Base-by-base conservation (phyloP, 1,140 invertebrate species). In the Campoletis sonorensis region DNA sequence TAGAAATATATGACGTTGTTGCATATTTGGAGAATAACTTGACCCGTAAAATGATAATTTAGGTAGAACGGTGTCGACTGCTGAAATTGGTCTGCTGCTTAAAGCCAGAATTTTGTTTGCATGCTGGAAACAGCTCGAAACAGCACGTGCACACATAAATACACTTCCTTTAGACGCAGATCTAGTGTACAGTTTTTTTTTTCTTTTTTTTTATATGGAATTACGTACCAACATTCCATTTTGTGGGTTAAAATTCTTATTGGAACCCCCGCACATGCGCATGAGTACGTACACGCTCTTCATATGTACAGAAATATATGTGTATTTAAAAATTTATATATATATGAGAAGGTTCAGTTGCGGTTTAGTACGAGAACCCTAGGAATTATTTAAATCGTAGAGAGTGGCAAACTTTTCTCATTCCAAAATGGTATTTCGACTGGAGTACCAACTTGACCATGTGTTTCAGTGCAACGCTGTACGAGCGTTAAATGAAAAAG, bases 141-240 rank as follows among this genome's bases (percentile, higher is more conserved):
- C 23, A 64, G 4, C 61, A 64, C 81, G 64, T 82, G 79, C 77
- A 40, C 75, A 77, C 80, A 67, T 61, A 64, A 78, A 23, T 75
- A 45, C 15, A n/a, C 79, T 67, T 79, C 18, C 16, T 21, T 21
- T 11, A 18, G 4, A 26, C 61, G 23, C 61, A 26, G 61, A 64
- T 64, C n/a, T 64, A 15, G n/a, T 64, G 23, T 64, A 10, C n/a
- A 64, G 23, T 72, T 72, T 49, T 72, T 72, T 40, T 72, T 72
- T 72, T 49, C 40, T 72, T 40, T 72, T n/a, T n/a, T n/a, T n/a
- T n/a, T n/a, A n/a, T 33, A 40, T 21, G 33, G 40, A 72, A 40
- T 72, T 37, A 72, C 33, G 15, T 37, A 72, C 16, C 33, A 40
- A 8, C 70, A 72, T 64, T 64, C 61, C 61, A 26, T 64, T 64